Evolutionary conservation across 1,140 invertebrate species (phyloP).

Genomic region (Xylocopa sonorina): DNA sequence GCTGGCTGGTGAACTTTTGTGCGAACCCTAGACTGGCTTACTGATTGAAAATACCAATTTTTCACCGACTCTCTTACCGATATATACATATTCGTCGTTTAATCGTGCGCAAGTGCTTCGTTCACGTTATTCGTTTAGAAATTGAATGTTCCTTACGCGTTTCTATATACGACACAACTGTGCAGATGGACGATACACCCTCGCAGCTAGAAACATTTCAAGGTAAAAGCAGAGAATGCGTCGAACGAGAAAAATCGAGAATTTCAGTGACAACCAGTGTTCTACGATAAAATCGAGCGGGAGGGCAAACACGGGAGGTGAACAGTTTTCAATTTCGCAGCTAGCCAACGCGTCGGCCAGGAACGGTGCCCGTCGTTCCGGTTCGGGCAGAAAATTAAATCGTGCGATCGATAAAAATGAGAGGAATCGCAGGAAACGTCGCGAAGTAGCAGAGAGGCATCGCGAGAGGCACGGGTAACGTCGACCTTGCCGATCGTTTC

Average conservation of each 20-base stretch:
- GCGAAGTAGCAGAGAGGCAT: not conserved
- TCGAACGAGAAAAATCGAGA: too few species aligned
- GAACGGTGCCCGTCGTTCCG: not conserved
- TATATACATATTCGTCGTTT: too few species aligned
- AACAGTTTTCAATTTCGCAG: not conserved
- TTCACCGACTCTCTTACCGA: not conserved
- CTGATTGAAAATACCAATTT: not conserved
- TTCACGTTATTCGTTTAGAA: too few species aligned
- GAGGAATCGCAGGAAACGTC: slow-evolving; percentile 29
- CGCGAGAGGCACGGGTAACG: slow-evolving; percentile 35
- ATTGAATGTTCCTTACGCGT: too few species aligned
- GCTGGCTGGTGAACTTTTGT: slow-evolving; percentile 6
- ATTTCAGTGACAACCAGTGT: too few species aligned
- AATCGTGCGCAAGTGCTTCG: too few species aligned
- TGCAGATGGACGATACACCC: too few species aligned
- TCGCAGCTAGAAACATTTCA: too few species aligned
- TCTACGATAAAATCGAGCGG: not conserved
- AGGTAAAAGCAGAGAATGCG: too few species aligned
- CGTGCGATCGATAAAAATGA: slow-evolving; percentile 11
- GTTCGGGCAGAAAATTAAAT: not conserved
- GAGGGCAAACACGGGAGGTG: not conserved
- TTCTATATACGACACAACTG: too few species aligned
- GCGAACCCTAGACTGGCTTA: not conserved
- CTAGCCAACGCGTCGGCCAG: not conserved
- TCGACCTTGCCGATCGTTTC: slow-evolving; percentile 67